Evolutionary conservation across 1,140 invertebrate genomes (phyloP).

Genomic region (Panagrolaimus sp.): DNA sequence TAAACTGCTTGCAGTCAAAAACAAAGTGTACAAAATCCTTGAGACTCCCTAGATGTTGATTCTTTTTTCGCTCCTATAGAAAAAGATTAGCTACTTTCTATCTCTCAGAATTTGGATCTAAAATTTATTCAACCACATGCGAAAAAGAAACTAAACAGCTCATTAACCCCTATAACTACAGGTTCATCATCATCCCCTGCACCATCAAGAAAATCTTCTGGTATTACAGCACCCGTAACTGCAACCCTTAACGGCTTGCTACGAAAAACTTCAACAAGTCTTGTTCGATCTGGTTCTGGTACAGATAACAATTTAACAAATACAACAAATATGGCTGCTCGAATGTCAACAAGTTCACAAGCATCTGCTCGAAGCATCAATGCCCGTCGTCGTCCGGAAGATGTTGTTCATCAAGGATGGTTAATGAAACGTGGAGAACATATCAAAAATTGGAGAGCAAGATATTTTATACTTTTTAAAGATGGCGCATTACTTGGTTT

Average conservation of each 20-base stretch:
- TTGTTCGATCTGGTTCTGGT: neutral
- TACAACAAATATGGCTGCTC: neutral
- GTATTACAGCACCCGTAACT: neutral
- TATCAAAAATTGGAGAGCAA: conserved; percentile 81
- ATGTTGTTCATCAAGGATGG: conserved; percentile 47
- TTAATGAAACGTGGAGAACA: conserved; percentile 61
- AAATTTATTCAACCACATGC: no score
- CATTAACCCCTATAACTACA: no score
- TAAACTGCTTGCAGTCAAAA: no score
- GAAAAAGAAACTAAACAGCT: no score
- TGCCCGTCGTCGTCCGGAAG: neutral
- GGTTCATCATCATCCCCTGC: neutral
- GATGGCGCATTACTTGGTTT: conserved; percentile 90
- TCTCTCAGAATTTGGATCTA: no score
- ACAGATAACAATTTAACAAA: neutral
- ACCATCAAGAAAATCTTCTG: conserved; percentile 3
- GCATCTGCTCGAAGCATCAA: neutral
- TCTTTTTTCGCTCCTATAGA: no score
- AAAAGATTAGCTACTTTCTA: no score
- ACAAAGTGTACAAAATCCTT: no score
- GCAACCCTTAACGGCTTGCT: neutral
- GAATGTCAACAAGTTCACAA: neutral
- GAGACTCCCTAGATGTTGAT: no score
- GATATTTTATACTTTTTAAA: conserved; percentile 88
- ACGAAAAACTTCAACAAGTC: neutral